These are phyloP conservation scores for Petromus typicus DNA, from an alignment of 2,113 vertebrate genomes.

Conservation along the genomic window DNA sequence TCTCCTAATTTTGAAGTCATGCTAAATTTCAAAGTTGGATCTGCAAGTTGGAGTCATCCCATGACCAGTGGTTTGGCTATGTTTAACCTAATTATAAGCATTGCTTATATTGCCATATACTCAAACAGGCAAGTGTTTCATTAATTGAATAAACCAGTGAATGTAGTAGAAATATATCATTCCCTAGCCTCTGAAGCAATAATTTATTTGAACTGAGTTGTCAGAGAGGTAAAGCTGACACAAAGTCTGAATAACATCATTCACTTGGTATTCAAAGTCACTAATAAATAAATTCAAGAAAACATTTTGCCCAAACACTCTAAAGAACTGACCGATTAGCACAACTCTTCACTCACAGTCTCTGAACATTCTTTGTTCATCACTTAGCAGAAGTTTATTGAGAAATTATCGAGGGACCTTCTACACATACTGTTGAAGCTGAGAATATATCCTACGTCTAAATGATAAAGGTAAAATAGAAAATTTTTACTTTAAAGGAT, in stretches of 20 bases:
- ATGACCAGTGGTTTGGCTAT: neutral
- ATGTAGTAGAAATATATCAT: slow-evolving; percentile 55
- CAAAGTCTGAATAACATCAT: slow-evolving; percentile 34
- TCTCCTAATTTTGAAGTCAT: neutral
- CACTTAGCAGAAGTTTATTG: neutral
- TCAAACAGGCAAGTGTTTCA: slow-evolving; percentile 38
- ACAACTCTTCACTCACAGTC: neutral
- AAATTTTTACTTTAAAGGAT: neutral
- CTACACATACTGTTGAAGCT: neutral
- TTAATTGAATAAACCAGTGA: slow-evolving; percentile 53
- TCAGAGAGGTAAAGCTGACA: slow-evolving; percentile 10
- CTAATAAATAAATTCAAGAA: slow-evolving; percentile 58
- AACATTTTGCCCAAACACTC: slow-evolving; percentile 36
- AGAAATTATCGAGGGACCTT: neutral
- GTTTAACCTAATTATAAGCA: neutral
- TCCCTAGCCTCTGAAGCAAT: slow-evolving; percentile 17
- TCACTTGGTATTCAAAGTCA: slow-evolving; percentile 58
- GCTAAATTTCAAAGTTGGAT: neutral
- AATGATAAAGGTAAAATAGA: neutral
- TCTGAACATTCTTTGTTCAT: slow-evolving; percentile 25
- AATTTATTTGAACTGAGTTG: slow-evolving; percentile 68
- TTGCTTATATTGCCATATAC: neutral
- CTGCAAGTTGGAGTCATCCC: neutral
- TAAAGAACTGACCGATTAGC: slow-evolving; percentile 50
- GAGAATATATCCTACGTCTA: neutral